Conservation (phyloP, 2,113 vertebrate genomes). For the Pachyramphus minor region DNA sequence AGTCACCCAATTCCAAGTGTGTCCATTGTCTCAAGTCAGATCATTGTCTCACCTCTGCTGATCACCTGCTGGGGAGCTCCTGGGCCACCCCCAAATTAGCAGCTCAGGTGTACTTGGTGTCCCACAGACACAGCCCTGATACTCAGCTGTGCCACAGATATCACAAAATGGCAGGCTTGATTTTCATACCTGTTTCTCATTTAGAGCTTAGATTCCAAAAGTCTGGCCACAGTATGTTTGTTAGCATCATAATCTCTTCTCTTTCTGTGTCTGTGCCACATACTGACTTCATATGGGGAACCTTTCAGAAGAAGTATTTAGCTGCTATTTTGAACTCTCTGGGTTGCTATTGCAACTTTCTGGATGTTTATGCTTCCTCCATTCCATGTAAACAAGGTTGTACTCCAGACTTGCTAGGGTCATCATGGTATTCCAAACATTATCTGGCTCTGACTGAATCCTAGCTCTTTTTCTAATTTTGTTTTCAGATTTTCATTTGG, state of each 20-base stretch:
- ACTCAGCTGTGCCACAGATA: not conserved
- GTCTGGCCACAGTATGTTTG: not conserved
- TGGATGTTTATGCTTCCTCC: not conserved
- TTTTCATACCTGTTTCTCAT: not conserved
- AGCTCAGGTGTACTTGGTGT: not conserved
- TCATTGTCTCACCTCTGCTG: not conserved
- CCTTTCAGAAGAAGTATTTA: not conserved
- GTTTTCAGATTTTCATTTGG: not conserved
- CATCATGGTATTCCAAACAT: not conserved
- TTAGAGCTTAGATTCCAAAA: not conserved
- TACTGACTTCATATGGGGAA: not conserved
- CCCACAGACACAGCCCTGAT: not conserved
- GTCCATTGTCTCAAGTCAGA: not conserved
- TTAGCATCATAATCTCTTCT: not conserved
- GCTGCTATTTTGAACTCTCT: not conserved
- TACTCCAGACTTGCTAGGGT: not conserved
- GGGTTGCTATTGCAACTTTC: too few species aligned
- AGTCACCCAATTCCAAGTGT: not conserved
- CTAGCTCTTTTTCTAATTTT: not conserved
- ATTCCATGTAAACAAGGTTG: not conserved
- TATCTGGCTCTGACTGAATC: not conserved
- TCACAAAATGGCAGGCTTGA: not conserved
- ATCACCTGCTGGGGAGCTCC: not conserved
- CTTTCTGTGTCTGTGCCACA: not conserved
- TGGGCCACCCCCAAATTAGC: not conserved